Evolutionary conservation across 2,888 invertebrate species (phyloP), one percentile per base, ranked within the genome.

Genomic region (Fabriciana adippe): DNA sequence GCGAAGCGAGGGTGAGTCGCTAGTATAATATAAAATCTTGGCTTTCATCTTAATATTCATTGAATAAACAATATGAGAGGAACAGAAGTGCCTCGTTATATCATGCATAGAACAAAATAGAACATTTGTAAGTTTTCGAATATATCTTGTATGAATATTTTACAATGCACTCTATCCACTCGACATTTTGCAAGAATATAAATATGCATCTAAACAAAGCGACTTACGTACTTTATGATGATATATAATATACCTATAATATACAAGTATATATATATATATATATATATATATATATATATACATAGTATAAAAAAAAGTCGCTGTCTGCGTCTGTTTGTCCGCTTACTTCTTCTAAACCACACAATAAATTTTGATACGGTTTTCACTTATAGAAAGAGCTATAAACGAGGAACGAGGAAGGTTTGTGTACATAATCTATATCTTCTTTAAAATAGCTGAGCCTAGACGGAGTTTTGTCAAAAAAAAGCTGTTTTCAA

Each of bases 81-180:
- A 15, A 21, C 47, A 47, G 8, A 21, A 57, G 6, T 57, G 21
- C 45, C 26, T 35, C 35, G 21, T 21, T 14, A 31, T 48, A 63
- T 64, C 48, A 55, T 16, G 14, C 16, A 48, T 47, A 18, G 2
- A 48, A 13, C 4, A 55, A 48, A 35, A 21, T 35, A 18, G 35
- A 41, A 15, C 64, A 56, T 55, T 35, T 64, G 48, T 57, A 26
- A 55, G 55, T 50, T 55, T 50, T 21, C 16, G 35, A 64, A 55
- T 11, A 18, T 6, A 64, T 56, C 26, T 14, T 2, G 35, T 21
- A 35, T 67, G 35, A 63, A 63, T 67, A 67, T 63, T 67, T 53
- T 54, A 67, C 21, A 18, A 31, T 26, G 50, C 50, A 45, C 31
- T 53, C 35, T n/a, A 48, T 55, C 48, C 6, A 13, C 47, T 18